These are phyloP conservation scores for Lysiphlebus fabarum DNA, from an alignment of 1,140 invertebrate species.

Conservation along the genomic window DNA sequence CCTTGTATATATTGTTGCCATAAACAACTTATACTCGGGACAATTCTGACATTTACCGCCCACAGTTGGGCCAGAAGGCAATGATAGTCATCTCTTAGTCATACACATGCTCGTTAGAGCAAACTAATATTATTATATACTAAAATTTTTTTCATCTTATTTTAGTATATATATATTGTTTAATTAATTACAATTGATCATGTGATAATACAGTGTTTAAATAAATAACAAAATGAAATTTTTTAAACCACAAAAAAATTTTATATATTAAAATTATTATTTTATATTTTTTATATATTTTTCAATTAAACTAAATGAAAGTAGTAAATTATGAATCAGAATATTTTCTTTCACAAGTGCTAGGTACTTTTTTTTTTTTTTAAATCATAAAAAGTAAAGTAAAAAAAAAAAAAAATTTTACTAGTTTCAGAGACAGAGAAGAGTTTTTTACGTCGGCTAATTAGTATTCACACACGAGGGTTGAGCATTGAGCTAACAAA, in stretches of 20 bases:
- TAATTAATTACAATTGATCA: conserved; percentile 1
- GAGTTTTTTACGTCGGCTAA: conserved; percentile 34
- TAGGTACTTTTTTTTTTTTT: too few species aligned
- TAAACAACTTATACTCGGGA: conserved; percentile 43
- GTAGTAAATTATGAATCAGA: too few species aligned
- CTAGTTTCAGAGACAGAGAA: conserved; percentile 8
- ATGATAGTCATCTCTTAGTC: conserved; percentile 44
- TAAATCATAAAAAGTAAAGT: too few species aligned
- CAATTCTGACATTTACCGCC: conserved; percentile 36
- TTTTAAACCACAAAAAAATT: too few species aligned
- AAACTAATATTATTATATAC: conserved; percentile 31
- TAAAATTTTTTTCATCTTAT: conserved; percentile 13
- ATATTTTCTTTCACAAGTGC: too few species aligned
- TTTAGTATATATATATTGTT: too few species aligned
- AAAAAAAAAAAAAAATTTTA: too few species aligned
- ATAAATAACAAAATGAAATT: too few species aligned
- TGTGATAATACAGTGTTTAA: neutral
- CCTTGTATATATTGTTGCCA: conserved; percentile 35
- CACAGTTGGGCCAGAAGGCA: conserved; percentile 33
- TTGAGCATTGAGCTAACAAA: conserved; percentile 39
- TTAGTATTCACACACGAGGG: conserved; percentile 45
- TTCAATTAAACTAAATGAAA: too few species aligned
- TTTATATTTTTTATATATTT: too few species aligned
- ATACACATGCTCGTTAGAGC: conserved; percentile 38
- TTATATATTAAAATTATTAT: too few species aligned